Percentiles rank a stretch among this genome's conserved stretches.
Conservation (phyloP, 2,797 vertebrate genomes). For the Helarctos malayanus region DNA sequence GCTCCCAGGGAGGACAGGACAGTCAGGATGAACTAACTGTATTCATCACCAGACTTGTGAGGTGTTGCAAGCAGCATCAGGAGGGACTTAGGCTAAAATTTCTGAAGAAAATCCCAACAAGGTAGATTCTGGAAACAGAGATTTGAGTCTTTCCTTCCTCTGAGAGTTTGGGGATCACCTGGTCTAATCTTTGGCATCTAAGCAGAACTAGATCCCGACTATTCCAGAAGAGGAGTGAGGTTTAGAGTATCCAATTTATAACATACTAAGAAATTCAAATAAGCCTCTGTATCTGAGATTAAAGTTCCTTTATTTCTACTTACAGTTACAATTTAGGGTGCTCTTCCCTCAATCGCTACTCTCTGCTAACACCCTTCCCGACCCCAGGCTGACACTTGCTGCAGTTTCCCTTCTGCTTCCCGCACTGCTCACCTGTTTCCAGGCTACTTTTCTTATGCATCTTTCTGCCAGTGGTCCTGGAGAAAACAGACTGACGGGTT, state of each 20-base stretch:
- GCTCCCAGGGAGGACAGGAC: conserved; percentile 66
- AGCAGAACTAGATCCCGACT: background rate
- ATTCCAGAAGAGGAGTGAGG: background rate
- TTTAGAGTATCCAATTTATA: conserved; percentile 55
- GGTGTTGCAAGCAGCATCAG: conserved; percentile 46
- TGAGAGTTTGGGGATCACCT: background rate
- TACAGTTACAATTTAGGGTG: background rate
- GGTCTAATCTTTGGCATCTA: background rate
- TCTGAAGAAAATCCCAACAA: conserved; percentile 52
- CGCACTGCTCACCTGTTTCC: background rate
- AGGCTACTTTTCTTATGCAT: background rate
- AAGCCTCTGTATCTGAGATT: background rate
- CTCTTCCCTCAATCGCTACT: background rate
- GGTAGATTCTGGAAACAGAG: conserved; percentile 48
- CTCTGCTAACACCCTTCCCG: background rate
- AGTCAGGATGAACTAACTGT: conserved; percentile 23
- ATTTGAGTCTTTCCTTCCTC: background rate
- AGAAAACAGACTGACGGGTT: conserved; percentile 7
- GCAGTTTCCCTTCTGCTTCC: background rate
- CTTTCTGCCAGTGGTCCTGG: background rate
- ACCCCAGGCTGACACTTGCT: background rate
- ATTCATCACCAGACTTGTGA: background rate
- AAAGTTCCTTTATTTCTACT: conserved; percentile 35
- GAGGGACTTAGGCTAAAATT: conserved; percentile 41
- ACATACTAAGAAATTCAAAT: conserved; percentile 44